Conservation (phyloP, 2,888 invertebrate genomes). For the Drosophila prolongata region DNA sequence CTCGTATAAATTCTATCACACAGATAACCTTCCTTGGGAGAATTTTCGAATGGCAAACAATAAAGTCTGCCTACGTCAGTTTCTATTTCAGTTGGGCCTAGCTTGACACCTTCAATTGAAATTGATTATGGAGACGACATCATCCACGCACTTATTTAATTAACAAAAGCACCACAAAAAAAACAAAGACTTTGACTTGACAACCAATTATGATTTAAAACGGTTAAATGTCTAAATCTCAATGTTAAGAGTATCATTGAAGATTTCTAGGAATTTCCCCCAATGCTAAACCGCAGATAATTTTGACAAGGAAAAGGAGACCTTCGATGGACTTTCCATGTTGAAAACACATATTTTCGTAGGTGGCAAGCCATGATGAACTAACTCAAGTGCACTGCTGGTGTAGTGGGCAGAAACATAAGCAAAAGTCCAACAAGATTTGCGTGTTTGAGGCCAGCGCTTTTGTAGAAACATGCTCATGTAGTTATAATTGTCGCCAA, state of each 20-base stretch:
- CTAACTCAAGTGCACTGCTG: conserved; percentile 37
- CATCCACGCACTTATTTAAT: conserved; percentile 43
- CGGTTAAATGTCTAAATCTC: conserved; percentile 35
- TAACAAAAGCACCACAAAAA: conserved; percentile 22
- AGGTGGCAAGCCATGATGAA: conserved; percentile 32
- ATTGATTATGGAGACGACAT: conserved; percentile 62
- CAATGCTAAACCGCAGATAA: conserved; percentile 6
- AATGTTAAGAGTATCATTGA: conserved; percentile 33
- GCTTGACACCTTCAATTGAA: conserved; percentile 74
- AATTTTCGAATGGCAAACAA: conserved; percentile 18
- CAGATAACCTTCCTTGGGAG: conserved; percentile 43
- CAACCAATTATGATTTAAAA: conserved; percentile 39
- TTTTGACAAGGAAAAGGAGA: conserved; percentile 23
- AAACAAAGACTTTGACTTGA: conserved; percentile 23
- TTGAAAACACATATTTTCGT: conserved; percentile 25
- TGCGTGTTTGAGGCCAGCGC: conserved; percentile 39
- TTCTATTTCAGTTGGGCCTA: conserved; percentile 47
- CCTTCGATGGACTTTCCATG: conserved; percentile 44
- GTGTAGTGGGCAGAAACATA: conserved; percentile 15
- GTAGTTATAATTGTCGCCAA: conserved; percentile 29
- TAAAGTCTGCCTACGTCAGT: conserved; percentile 61
- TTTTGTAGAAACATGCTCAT: conserved; percentile 18
- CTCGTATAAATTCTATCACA: neutral
- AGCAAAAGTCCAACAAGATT: conserved; percentile 29
- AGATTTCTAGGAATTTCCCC: conserved; percentile 38